Evolutionary conservation across 2,113 vertebrate genomes (phyloP).

Genomic region (Charadrius vociferus): DNA sequence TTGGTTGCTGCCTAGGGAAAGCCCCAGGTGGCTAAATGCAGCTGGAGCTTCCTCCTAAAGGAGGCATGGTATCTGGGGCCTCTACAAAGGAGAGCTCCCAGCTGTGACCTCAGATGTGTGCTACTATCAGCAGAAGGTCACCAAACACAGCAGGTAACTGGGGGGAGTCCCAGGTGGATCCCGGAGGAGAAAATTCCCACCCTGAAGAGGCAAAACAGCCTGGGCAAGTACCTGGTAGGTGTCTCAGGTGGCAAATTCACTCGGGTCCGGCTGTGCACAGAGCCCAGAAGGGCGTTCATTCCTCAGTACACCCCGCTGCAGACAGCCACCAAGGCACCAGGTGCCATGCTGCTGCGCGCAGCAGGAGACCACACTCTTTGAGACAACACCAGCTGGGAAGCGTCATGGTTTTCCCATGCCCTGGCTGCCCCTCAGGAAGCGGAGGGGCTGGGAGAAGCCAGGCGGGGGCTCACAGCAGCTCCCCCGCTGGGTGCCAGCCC

Average conservation of each 20-base stretch:
- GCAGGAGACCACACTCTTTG: neutral
- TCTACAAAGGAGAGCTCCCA: too few species aligned
- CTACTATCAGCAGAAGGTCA: neutral
- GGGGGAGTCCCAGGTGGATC: neutral
- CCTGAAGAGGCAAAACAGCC: neutral
- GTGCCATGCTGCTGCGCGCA: fast-evolving
- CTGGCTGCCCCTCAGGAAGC: fast-evolving
- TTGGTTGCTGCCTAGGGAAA: neutral
- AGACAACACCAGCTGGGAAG: neutral
- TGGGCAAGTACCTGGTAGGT: neutral
- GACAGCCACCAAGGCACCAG: neutral
- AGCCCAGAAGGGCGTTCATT: neutral
- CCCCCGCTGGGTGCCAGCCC: too few species aligned
- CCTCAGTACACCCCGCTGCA: neutral
- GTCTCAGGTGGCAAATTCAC: neutral
- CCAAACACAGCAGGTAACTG: neutral
- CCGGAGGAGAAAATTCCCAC: neutral
- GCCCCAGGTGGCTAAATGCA: too few species aligned
- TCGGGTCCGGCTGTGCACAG: fast-evolving
- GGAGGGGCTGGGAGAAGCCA: fast-evolving
- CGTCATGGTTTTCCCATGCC: too few species aligned
- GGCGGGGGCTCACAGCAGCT: too few species aligned
- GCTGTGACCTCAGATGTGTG: neutral
- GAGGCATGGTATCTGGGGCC: neutral
- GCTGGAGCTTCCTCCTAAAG: neutral